A percentile compares a stretch with the other conserved stretches of the same genome.
phyloP scores from a whole-genome alignment of 2,797 vertebrate genomes.

The Falco biarmicus region DNA sequence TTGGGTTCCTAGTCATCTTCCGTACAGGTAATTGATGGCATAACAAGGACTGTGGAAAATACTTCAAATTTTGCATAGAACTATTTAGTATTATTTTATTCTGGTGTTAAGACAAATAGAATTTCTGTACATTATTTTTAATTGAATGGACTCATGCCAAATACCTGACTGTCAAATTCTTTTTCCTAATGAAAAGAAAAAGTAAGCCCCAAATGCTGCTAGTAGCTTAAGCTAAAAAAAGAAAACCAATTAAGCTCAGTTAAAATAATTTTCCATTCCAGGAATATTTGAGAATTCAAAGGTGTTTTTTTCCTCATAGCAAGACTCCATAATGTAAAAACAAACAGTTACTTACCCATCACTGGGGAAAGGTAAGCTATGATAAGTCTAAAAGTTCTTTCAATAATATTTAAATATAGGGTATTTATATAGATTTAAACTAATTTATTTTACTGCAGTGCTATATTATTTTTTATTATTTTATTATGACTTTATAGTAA shows the following conservation, averaged over 20 bases:
- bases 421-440: not conserved
- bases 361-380: not conserved
- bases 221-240: not conserved
- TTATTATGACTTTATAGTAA: not conserved
- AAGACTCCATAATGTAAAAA: not conserved
- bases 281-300: not conserved
- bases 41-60: not conserved
- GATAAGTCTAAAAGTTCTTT: not conserved
- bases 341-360: not conserved
- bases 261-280: slow-evolving; percentile 25
- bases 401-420: not conserved
- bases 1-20: not conserved
- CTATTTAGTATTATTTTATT: not conserved
- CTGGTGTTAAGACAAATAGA: not conserved
- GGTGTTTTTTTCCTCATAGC: not conserved
- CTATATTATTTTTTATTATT: not conserved
- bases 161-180: not conserved
- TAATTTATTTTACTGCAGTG: not conserved
- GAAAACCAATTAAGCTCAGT: not conserved
- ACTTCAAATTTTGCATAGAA: not conserved
- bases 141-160: slow-evolving; percentile 1
- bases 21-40: not conserved
- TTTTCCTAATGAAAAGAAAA: slow-evolving; percentile 9
- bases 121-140: slow-evolving; percentile 5
- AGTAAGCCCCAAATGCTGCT: not conserved